phyloP scores from a whole-genome alignment of 1,140 invertebrate species.

The Bactericera cockerelli region DNA sequence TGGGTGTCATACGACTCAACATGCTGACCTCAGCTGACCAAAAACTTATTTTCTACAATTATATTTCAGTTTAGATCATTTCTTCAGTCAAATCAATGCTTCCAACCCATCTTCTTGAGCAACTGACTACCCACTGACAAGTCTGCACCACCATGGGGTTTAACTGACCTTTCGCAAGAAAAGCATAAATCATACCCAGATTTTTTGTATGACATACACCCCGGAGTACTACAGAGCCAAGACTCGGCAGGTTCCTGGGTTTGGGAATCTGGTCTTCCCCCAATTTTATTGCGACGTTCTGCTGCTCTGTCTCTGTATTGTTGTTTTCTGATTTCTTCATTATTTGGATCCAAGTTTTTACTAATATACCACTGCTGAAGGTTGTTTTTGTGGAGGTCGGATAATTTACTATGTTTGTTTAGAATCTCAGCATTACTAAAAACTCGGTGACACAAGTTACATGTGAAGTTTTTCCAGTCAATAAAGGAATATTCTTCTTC shows the following conservation, averaged over 20 bases:
- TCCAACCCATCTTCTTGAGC: no score
- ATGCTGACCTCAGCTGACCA: no score
- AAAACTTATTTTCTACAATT: no score
- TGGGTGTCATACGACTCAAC: no score
- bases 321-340: slow-evolving; percentile 2
- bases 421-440: background rate
- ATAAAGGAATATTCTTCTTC: background rate
- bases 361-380: background rate
- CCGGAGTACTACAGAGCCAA: background rate
- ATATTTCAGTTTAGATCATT: no score
- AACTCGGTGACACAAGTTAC: background rate
- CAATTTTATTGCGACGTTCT: background rate
- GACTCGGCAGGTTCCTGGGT: background rate
- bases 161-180: background rate
- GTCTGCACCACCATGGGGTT: no score
- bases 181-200: background rate
- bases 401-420: background rate
- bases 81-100: no score
- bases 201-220: background rate
- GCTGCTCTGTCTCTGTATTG: background rate
- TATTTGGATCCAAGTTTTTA: background rate
- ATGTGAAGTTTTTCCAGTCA: slow-evolving; percentile 4
- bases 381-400: background rate
- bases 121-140: no score
- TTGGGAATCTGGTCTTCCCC: background rate